Base-by-base conservation (phyloP, 1,140 invertebrate genomes). In the Penaeus vannamei region DNA sequence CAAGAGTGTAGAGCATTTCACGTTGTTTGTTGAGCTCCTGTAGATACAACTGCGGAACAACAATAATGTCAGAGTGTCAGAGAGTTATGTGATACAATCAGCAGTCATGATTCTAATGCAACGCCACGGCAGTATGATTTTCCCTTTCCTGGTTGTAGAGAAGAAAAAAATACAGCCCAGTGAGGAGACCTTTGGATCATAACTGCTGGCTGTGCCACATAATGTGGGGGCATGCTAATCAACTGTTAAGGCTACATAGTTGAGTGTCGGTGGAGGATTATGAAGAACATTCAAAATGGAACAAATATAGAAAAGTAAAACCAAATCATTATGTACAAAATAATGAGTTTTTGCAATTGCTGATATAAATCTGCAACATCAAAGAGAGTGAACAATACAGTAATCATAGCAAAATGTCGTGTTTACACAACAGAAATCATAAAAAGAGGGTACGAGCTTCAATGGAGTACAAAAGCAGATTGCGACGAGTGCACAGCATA, bases 11-110 rank as follows among this genome's bases (percentile, higher is more conserved):
- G 93, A 97, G 94, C 94, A 97, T 95, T 94, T 97, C 96, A 94
- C 96, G 95, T 93, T 96, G 96, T 94, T 96, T 96, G 94, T 95
- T 97, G 94, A 97, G 95, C 95, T 97, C 97, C 94, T 97, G 96
- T 94, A 96, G 96, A 95, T 96, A 96, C 94, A 96, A 96, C 95
- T 96, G 95, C 80, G 92, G 91, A 91, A 85, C 76, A 89, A 87
- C 76, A 86, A 90, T 85, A 88, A 88, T 80, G 87, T 84, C 87
- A 89, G 87, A 84, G 87, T 89, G 89, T 89, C 62, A 86, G 87
- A 84, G 80, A 84, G 77, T 86, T 69, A 85, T 79, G 82, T 62
- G 69, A 83, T 62, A 53, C 29, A 83, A 84, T 79, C 88, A 84
- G 64, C 88, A 66, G 85, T 72, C 46, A 72, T 46, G 76, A 64